These are phyloP conservation scores for Brachypteracias leptosomus DNA, from an alignment of 2,113 vertebrate genomes.

Conservation along the genomic window DNA sequence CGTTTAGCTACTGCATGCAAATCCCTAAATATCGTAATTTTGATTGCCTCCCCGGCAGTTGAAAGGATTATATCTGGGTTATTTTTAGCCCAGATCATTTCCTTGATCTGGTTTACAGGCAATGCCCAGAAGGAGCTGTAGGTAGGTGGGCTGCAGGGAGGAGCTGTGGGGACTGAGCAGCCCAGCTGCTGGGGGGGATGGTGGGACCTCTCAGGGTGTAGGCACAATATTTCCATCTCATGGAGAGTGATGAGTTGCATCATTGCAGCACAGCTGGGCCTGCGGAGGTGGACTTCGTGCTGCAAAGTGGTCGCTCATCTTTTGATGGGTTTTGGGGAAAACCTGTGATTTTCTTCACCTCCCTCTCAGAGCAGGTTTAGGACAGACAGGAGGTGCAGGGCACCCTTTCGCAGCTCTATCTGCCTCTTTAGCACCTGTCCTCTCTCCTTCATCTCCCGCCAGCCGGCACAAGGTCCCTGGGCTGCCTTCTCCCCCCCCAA, in stretches of 20 bases:
- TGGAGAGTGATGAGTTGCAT: not conserved
- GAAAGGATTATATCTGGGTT: conserved; percentile 54
- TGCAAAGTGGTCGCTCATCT: not conserved
- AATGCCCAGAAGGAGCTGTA: not conserved
- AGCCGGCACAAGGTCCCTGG: not conserved
- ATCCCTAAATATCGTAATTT: conserved; percentile 52
- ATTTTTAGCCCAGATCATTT: conserved; percentile 58
- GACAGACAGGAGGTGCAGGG: not conserved
- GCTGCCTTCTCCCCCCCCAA: not conserved
- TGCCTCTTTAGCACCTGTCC: not conserved
- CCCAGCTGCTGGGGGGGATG: not conserved
- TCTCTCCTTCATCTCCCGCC: not conserved
- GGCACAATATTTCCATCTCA: accelerated
- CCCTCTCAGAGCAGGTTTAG: not conserved
- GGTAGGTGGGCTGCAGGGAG: conserved; percentile 7
- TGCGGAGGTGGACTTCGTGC: not conserved
- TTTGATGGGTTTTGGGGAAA: not conserved
- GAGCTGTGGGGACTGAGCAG: not conserved
- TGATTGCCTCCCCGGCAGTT: conserved; percentile 45
- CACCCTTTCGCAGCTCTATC: not conserved
- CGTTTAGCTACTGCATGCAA: conserved; percentile 31
- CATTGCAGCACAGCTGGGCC: not conserved
- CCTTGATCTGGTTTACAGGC: conserved; percentile 35
- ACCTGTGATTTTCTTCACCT: not conserved
- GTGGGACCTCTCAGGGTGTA: not conserved